A percentile compares a stretch with the other conserved stretches of the same genome.
phyloP scores from a whole-genome alignment of 2,113 vertebrate genomes.

The Eira barbara region DNA sequence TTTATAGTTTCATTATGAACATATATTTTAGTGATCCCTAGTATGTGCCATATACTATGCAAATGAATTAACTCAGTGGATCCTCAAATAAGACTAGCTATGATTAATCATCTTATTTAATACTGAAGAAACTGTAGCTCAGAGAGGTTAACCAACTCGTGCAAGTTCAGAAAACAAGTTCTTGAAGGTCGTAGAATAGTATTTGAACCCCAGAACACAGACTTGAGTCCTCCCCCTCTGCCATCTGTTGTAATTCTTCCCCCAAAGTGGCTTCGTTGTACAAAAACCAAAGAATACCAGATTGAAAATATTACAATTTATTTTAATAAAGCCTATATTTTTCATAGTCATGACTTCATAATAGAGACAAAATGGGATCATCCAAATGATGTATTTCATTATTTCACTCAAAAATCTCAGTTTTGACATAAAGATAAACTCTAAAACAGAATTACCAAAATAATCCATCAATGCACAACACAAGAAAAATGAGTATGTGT shows the following conservation, averaged over 20 bases:
- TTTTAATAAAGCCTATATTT: neutral
- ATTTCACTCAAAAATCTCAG: neutral
- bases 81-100: neutral
- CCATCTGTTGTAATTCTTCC: rapidly evolving
- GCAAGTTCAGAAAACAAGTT: neutral
- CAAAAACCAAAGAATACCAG: neutral
- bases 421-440: neutral
- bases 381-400: neutral
- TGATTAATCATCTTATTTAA: neutral
- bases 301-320: neutral
- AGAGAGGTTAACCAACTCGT: neutral
- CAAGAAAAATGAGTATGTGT: neutral
- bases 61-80: neutral
- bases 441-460: neutral
- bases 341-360: neutral
- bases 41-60: neutral
- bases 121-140: neutral
- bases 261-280: neutral
- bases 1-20: neutral
- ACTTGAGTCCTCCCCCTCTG: neutral
- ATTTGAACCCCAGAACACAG: neutral
- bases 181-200: neutral
- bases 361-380: neutral
- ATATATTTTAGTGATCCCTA: neutral
- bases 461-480: neutral